Evolutionary conservation across 2,888 invertebrate species (phyloP), one percentile per base, ranked within the genome.

Genomic region (Ephialtes manifestator): DNA sequence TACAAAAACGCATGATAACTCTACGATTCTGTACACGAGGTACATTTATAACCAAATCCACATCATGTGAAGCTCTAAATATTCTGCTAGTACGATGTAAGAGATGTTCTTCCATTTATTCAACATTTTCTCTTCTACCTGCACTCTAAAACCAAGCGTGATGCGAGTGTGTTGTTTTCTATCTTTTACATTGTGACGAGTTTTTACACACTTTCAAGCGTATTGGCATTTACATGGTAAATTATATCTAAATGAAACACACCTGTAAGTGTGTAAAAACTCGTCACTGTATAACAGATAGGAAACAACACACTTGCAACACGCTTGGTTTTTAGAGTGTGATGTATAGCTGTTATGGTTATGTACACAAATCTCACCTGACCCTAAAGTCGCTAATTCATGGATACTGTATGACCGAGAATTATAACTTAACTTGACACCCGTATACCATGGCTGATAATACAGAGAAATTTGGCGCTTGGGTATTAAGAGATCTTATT

Each of bases 401-500:
- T n/a, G 28, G 15, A 46, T 24, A n/a, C 13, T 48, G 20, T 15
- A n/a, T 24, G 68, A 48, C 68, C 48, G 24, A 68, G 68, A 68
- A 68, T 68, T 68, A 48, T 20, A 28, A 68, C 68, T 24, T n/a
- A 39, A 35, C 35, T 63, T 15, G 4, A 55, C 20, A 75, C 18
- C 39, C 31, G 43, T 13, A 43, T 20, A 43, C 18, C 35, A 55
- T 48, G 46, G 28, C 43, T 67, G 67, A 67, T 31, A 74, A 67
- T 68, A 46, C 63, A 81, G 63, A 63, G 75, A 70, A 84, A 48
- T 58, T 71, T 81, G 77, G 58, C 67, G 55, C 60, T 65, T 55
- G 85, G 81, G 79, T 81, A 83, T 83, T 83, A 87, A 87, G 77
- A 85, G 87, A 87, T 87, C 87, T 87, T 87, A 87, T 87, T 87